Evolutionary conservation across 2,888 invertebrate genomes (phyloP), one percentile per base, ranked within the genome.

Genomic region (Dryadula phaetusa): DNA sequence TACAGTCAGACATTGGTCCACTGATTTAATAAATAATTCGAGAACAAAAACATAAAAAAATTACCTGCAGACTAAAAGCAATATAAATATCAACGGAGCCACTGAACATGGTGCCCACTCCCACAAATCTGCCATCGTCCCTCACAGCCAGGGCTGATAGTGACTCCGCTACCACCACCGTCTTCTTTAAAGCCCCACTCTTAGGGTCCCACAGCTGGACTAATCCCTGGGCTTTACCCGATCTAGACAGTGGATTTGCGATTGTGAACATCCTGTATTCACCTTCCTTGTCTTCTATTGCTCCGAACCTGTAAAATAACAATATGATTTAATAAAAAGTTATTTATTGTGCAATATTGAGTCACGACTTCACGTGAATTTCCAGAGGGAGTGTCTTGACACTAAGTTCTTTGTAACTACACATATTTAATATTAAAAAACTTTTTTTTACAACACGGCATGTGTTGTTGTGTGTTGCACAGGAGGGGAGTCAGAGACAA

Each of bases 101-200:
- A 66, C 96, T 96, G 81, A 97, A 97, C 97, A 99, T 98, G 46
- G 98, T 98, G 8, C 99, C 99, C 16, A 98, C 95, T 65, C 97
- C 98, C 1, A 99, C 94, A 88, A 97, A 99, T 69, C 97, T 93
- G 0, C 99, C 99, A 91, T 99, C 98, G 84, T 98, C 97, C 67
- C 98, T 93, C 28, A 97, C 97, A 0, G 98, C 96, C 72, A 98
- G 91, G 16, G 98, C 97, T 3, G 97, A 96, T 34, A 98, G 88
- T 67, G 96, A 95, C 88, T 98, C 98, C 66, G 94, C 94, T 66
- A 96, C 94, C 32, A 94, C 86, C 53, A 94, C 94, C 1, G 90
- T 87, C 75, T 64, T 88, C 93, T n/a, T 90, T 85, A 12, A 95
- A 94, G 12, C 20, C 12, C 73, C 72, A 70, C 95, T 93, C 16